A percentile compares a stretch with the other conserved stretches of the same genome.
Conservation (phyloP, 1,140 invertebrate species). For the Plodia interpunctella region DNA sequence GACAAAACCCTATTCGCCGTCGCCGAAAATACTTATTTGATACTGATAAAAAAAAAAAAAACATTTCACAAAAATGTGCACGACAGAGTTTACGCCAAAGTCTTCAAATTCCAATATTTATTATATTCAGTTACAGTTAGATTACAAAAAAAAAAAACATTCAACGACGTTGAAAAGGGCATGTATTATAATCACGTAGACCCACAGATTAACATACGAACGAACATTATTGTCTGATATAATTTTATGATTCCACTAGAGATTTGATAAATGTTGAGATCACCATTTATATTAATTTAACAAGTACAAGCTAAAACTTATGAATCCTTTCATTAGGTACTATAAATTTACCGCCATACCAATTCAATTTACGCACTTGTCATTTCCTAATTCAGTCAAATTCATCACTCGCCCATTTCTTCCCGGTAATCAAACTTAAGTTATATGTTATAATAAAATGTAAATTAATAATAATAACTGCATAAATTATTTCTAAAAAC, state of each 20-base stretch:
- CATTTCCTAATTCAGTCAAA: too few species aligned
- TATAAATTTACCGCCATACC: too few species aligned
- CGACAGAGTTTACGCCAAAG: neutral
- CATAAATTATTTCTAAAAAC: neutral
- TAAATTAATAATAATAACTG: too few species aligned
- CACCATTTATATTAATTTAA: neutral
- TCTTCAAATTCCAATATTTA: neutral
- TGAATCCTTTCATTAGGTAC: too few species aligned
- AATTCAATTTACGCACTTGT: too few species aligned
- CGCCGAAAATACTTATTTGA: neutral
- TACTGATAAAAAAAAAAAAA: too few species aligned
- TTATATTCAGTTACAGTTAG: neutral
- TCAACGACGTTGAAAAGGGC: slow-evolving; percentile 17
- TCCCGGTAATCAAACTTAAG: too few species aligned
- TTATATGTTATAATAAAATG: too few species aligned
- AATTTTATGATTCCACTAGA: slow-evolving; percentile 12
- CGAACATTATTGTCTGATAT: slow-evolving; percentile 40
- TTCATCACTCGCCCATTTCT: too few species aligned
- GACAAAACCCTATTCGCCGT: slow-evolving; percentile 18
- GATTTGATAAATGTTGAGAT: neutral
- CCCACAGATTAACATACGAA: slow-evolving; percentile 20
- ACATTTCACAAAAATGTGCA: neutral
- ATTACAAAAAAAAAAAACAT: neutral
- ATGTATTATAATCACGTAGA: slow-evolving; percentile 21
- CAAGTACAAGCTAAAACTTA: slow-evolving; percentile 1